Evolutionary conservation across 35 echinoderm and acorn worm species (phyloP), one percentile per base, ranked within the genome.

Genomic region (Patiria miniata): DNA sequence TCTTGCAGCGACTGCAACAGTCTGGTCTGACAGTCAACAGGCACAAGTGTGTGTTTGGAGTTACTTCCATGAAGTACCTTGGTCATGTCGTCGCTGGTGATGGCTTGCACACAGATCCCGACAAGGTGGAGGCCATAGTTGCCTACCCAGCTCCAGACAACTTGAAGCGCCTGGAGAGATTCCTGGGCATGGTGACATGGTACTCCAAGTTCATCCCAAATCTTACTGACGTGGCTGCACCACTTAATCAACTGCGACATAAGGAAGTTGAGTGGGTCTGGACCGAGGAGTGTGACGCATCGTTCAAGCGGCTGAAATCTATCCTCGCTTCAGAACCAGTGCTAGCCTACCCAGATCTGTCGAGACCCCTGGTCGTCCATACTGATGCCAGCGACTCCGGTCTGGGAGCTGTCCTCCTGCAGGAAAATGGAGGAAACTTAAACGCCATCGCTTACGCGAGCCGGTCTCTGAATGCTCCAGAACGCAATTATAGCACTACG

Each of bases 51-150:
- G 18, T 15, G 22, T 28, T 84, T 16, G 79, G 79, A 21, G 39
- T 7, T 51, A 17, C n/a, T 1, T n/a, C 26, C 29, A 83, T 90
- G 68, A 53, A 68, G 2, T 94, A 81, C 36, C 42, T 89, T 12
- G 92, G 92, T 30, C 87, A 94, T 65, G 15, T 86, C n/a, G 42
- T 94, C 44, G 55, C 44, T 18, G 38, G 19, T 36, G 82, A 85
- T 47, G 87, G 78, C 17, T 12, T 93, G 6, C 39, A 54, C 19
- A 19, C 81, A 6, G 87, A 94, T 36, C 92, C 40, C 16, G 82
- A 88, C 61, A 89, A 94, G 34, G 54, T 87, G 26, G 37, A 56
- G 39, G 85, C 84, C 37, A 85, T 88, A 29, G 38, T 28, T 32
- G 50, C 39, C 9, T 79, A 77, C 28, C 86, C 86, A 2, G 39